Evolutionary conservation across 2,888 invertebrate species (phyloP).

Genomic region (Acanthopleura granulata): DNA sequence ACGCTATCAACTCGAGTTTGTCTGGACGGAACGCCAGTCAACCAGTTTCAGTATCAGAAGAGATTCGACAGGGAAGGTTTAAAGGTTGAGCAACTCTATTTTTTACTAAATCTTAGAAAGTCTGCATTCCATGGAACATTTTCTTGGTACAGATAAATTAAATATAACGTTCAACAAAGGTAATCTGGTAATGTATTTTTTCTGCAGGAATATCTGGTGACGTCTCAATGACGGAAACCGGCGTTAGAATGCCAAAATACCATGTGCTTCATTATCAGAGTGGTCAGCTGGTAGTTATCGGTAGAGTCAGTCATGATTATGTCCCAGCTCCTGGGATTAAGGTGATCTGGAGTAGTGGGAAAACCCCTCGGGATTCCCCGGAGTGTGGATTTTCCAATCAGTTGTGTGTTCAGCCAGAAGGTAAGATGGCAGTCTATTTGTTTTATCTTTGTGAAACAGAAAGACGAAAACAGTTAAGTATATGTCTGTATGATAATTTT

Average conservation of each 20-base stretch:
- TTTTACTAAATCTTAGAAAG: too few relatives aligned
- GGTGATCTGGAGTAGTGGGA: slow-evolving; percentile 34
- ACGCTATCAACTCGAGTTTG: not conserved
- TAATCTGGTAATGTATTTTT: too few relatives aligned
- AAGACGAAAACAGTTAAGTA: too few relatives aligned
- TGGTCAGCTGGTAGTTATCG: slow-evolving; percentile 24
- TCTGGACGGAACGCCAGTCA: not conserved
- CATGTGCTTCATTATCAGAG: slow-evolving; percentile 38
- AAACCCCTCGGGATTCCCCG: slow-evolving; percentile 44
- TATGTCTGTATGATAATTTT: too few relatives aligned
- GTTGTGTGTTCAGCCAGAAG: slow-evolving; percentile 17
- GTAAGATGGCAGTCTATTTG: too few relatives aligned
- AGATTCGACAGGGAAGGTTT: not conserved
- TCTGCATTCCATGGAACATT: too few relatives aligned
- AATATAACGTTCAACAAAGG: too few relatives aligned
- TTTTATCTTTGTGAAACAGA: too few relatives aligned
- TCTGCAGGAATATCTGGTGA: slow-evolving; percentile 27
- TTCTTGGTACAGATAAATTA: too few relatives aligned
- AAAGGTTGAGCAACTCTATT: not conserved
- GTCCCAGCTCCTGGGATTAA: slow-evolving; percentile 24
- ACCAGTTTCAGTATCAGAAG: not conserved
- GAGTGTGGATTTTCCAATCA: slow-evolving; percentile 39
- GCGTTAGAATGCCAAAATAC: slow-evolving; percentile 30
- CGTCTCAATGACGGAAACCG: slow-evolving; percentile 15
- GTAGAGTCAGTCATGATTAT: slow-evolving; percentile 24